Conservation (phyloP, 1,140 invertebrate genomes). For the Gonatopus flavifemur region DNA sequence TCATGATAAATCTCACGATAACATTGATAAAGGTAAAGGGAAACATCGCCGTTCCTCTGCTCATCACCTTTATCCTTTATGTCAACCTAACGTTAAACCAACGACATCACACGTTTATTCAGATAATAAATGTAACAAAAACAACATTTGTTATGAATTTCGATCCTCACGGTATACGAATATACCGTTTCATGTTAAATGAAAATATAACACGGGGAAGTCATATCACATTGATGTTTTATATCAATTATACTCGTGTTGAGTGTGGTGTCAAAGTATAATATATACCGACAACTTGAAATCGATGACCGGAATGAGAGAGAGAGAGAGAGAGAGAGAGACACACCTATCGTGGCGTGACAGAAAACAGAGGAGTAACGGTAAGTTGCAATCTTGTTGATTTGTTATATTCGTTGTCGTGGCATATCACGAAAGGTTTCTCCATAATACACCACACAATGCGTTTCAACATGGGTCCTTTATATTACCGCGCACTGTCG, state of each 20-base stretch:
- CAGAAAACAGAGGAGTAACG: constrained; percentile 2
- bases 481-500: constrained; percentile 40
- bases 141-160: no score
- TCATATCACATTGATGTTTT: no score
- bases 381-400: constrained; percentile 25
- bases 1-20: constrained; percentile 14
- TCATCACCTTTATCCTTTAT: not conserved
- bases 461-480: constrained; percentile 18
- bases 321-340: not conserved
- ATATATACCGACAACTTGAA: no score
- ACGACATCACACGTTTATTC: no score
- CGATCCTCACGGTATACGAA: no score
- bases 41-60: not conserved
- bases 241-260: no score
- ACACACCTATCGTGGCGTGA: no score
- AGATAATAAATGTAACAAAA: no score
- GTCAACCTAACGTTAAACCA: no score
- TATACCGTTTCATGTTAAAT: no score
- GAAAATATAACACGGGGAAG: no score
- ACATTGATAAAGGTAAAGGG: constrained; percentile 20
- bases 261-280: no score
- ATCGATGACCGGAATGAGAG: constrained; percentile 6
- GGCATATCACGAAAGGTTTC: constrained; percentile 51
- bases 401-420: constrained; percentile 33
- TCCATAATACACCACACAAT: constrained; percentile 36